A percentile compares a stretch with the other conserved stretches of the same genome.
phyloP scores from a whole-genome alignment of 2,113 vertebrate species.

The Pan troglodytes region DNA sequence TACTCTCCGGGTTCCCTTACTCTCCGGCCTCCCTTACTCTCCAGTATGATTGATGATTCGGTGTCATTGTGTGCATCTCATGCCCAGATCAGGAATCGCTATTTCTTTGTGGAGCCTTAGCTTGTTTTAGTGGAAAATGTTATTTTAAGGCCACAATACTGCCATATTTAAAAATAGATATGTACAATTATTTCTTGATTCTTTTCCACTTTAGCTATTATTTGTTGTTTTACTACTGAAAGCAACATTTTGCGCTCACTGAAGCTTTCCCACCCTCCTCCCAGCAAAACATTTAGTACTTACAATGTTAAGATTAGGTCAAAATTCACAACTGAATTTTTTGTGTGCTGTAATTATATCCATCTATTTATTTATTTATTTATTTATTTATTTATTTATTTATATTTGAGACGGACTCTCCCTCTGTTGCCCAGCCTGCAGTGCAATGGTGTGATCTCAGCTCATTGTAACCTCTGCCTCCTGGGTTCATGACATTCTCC shows the following conservation, averaged over 20 bases:
- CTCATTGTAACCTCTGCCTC: too few relatives aligned
- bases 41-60: neutral
- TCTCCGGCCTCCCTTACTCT: neutral
- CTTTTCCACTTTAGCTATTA: neutral
- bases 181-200: neutral
- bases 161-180: neutral
- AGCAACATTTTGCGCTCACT: neutral
- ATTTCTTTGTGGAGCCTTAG: neutral
- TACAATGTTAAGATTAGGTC: neutral
- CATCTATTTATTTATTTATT: neutral
- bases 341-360: neutral
- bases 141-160: neutral
- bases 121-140: neutral
- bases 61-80: neutral
- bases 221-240: neutral
- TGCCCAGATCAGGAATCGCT: neutral
- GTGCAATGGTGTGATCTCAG: too few relatives aligned
- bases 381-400: neutral
- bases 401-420: too few relatives aligned
- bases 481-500: too few relatives aligned
- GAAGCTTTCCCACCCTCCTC: neutral
- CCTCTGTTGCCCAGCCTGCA: too few relatives aligned
- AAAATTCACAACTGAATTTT: neutral
- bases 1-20: accelerated
- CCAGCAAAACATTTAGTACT: neutral